Evolutionary conservation across 2,113 vertebrate species (phyloP).

Genomic region (Chlorocebus sabaeus): DNA sequence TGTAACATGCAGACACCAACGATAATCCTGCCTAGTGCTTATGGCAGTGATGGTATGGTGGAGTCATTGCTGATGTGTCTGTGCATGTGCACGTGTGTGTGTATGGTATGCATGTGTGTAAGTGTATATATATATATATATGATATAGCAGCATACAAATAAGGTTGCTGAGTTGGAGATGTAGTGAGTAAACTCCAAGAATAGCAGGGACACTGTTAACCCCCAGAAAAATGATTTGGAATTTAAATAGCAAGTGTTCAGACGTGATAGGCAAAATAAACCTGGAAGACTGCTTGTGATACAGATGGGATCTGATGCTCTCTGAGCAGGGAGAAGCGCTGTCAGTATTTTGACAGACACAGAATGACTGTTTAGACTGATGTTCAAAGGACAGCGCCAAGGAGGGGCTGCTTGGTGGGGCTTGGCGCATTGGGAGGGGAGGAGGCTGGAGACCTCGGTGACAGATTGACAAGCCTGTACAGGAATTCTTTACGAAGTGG

Average conservation of each 20-base stretch:
- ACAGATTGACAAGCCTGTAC: constrained; percentile 31
- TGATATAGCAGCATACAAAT: constrained; percentile 32
- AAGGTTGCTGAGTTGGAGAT: constrained; percentile 54
- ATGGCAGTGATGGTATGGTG: background rate
- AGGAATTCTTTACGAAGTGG: constrained; percentile 4
- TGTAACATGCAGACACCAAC: background rate
- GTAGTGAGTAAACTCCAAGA: constrained; percentile 64
- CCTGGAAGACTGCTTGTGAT: constrained; percentile 51
- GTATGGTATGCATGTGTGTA: background rate
- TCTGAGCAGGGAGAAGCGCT: constrained; percentile 32
- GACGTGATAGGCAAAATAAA: constrained; percentile 77
- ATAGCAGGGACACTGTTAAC: constrained; percentile 74
- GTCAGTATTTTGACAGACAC: constrained; percentile 54
- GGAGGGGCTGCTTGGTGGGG: constrained; percentile 40
- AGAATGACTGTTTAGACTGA: background rate
- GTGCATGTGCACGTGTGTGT: background rate
- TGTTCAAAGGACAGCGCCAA: constrained; percentile 51
- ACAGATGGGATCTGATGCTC: constrained; percentile 58
- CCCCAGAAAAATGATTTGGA: constrained; percentile 71
- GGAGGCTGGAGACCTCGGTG: background rate
- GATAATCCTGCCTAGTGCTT: background rate
- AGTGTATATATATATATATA: background rate
- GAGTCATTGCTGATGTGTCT: background rate
- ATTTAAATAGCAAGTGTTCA: constrained; percentile 71
- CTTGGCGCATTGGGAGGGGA: background rate